phyloP scores from a whole-genome alignment of 2,113 vertebrate genomes.

The Amphilophus citrinellus region DNA sequence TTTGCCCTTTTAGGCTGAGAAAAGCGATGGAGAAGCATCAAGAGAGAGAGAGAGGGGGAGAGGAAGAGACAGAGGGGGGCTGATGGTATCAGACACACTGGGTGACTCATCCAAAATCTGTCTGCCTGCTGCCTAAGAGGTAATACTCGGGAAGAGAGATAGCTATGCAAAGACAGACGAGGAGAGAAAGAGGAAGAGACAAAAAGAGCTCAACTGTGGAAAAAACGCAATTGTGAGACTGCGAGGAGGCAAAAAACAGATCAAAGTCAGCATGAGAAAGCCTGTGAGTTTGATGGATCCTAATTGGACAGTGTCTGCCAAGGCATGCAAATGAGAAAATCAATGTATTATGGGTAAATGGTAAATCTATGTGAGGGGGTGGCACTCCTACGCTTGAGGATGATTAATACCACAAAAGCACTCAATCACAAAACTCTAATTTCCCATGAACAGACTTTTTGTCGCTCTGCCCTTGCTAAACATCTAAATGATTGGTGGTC shows the following conservation, averaged over 20 bases:
- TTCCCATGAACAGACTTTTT: conserved; percentile 59
- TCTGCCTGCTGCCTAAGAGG: conserved; percentile 60
- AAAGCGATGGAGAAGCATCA: conserved; percentile 27
- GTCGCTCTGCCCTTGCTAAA: conserved; percentile 35
- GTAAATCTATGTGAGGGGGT: conserved; percentile 56
- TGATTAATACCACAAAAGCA: conserved; percentile 70
- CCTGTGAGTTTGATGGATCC: conserved; percentile 64
- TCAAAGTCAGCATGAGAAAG: conserved; percentile 62
- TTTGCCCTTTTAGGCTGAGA: conserved; percentile 63
- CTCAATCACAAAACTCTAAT: conserved; percentile 69
- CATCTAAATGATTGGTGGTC: conserved; percentile 65
- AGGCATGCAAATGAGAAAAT: conserved; percentile 70
- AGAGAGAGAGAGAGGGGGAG: neutral
- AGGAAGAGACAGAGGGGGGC: conserved; percentile 19
- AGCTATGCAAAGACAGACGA: conserved; percentile 41
- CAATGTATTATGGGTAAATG: conserved; percentile 68
- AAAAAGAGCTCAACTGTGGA: conserved; percentile 49
- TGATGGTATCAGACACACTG: conserved; percentile 60
- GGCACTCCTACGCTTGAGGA: conserved; percentile 27
- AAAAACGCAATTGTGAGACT: conserved; percentile 42
- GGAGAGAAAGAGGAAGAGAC: conserved; percentile 30
- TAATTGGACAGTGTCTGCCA: conserved; percentile 74
- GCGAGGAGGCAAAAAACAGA: conserved; percentile 29
- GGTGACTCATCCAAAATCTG: conserved; percentile 74
- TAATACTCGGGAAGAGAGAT: conserved; percentile 58